A percentile compares a stretch with the other conserved stretches of the same genome.
Conservation (phyloP, 2,797 vertebrate species). For the Phataginus tetradactyla region DNA sequence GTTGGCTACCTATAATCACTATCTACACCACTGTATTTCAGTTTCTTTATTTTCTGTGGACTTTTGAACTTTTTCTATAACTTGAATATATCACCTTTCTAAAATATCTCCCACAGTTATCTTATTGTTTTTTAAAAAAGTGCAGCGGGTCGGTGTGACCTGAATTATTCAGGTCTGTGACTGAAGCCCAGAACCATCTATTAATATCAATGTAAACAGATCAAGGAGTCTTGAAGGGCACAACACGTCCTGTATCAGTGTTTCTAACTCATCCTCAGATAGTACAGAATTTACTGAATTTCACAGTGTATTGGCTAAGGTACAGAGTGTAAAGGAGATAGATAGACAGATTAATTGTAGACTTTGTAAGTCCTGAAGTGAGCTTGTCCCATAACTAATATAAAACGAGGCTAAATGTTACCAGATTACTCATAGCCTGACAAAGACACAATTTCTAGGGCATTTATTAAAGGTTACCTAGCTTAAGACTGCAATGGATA, state of each 20-base stretch:
- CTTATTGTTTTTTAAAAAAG: conserved; percentile 44
- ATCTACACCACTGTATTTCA: neutral
- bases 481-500: neutral
- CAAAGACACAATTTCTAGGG: neutral
- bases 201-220: conserved; percentile 77
- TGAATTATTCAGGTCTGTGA: conserved; percentile 65
- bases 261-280: conserved; percentile 60
- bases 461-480: neutral
- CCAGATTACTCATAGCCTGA: neutral
- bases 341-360: neutral
- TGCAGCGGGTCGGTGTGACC: conserved; percentile 53
- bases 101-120: conserved; percentile 49
- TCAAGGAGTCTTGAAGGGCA: conserved; percentile 65
- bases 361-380: neutral
- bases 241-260: conserved; percentile 16
- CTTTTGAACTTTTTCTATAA: neutral
- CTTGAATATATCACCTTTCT: neutral
- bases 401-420: neutral
- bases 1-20: neutral
- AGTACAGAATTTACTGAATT: neutral
- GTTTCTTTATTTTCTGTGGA: neutral
- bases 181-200: conserved; percentile 68
- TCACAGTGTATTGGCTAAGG: neutral
- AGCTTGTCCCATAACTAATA: neutral
- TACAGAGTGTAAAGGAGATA: neutral